Percentiles rank a stretch among this genome's conserved stretches.
Evolutionary conservation across 2,888 invertebrate genomes (phyloP).

Genomic region (Drosophila limbata): DNA sequence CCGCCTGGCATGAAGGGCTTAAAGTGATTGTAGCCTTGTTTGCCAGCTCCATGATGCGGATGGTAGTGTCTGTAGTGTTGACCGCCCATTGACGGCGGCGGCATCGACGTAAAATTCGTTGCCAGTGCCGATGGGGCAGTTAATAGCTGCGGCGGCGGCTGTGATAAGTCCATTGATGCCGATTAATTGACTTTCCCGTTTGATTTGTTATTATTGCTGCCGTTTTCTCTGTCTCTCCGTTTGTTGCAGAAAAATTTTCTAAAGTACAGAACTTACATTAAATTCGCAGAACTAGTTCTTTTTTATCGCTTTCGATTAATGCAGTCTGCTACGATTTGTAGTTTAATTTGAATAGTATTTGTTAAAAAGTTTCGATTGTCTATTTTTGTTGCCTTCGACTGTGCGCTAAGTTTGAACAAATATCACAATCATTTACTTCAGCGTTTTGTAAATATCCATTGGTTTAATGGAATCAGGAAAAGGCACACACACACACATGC

Average conservation of each 20-base stretch:
- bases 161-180: slow-evolving; percentile 78
- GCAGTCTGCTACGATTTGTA: slow-evolving; percentile 30
- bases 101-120: slow-evolving; percentile 78
- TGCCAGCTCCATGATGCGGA: slow-evolving; percentile 81
- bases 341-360: slow-evolving; percentile 10
- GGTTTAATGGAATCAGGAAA: slow-evolving; percentile 13
- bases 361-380: neutral
- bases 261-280: slow-evolving; percentile 18
- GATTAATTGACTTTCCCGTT: slow-evolving; percentile 6
- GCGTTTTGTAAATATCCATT: neutral
- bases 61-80: slow-evolving; percentile 80
- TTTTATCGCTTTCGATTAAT: slow-evolving; percentile 21
- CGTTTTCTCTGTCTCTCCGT: slow-evolving; percentile 14
- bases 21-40: slow-evolving; percentile 84
- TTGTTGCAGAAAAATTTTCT: slow-evolving; percentile 24
- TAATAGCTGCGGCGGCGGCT: slow-evolving; percentile 83
- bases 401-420: neutral
- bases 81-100: slow-evolving; percentile 78
- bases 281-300: slow-evolving; percentile 38
- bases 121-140: slow-evolving; percentile 82
- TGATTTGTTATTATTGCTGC: slow-evolving; percentile 10
- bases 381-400: neutral
- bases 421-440: neutral
- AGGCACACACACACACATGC: slow-evolving; percentile 3
- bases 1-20: slow-evolving; percentile 83